phyloP scores from a whole-genome alignment of 2,888 invertebrate species.

The Phrixothrix hirtus region DNA sequence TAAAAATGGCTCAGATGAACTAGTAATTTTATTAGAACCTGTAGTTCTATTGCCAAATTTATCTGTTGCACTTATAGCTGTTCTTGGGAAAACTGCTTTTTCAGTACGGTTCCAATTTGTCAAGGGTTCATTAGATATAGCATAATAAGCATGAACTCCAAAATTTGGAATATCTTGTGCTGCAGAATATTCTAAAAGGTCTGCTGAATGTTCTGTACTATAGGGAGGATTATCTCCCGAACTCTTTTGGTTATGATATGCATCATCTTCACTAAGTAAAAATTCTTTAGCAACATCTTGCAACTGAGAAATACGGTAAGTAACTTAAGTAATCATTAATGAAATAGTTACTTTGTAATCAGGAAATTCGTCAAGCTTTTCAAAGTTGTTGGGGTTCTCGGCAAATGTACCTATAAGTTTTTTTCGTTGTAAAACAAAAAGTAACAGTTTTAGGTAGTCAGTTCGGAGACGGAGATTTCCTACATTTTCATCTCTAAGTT shows the following conservation, averaged over 20 bases:
- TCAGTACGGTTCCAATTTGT: conserved; percentile 53
- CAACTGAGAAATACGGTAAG: too few species aligned
- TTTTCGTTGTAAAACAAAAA: conserved; percentile 55
- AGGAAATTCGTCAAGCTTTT: conserved; percentile 47
- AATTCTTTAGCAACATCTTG: conserved; percentile 49
- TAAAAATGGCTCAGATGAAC: neutral
- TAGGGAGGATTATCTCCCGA: conserved; percentile 47
- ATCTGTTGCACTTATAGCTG: conserved; percentile 20
- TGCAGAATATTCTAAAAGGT: conserved; percentile 56
- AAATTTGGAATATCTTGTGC: conserved; percentile 58
- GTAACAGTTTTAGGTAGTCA: conserved; percentile 55
- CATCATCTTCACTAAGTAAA: conserved; percentile 44
- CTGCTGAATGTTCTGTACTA: conserved; percentile 51
- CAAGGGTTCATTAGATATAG: conserved; percentile 56
- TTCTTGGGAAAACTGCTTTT: conserved; percentile 49
- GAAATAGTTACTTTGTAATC: conserved; percentile 45
- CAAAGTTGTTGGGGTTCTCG: conserved; percentile 48
- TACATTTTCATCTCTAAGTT: conserved; percentile 44
- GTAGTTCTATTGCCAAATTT: neutral
- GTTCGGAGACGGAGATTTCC: conserved; percentile 47
- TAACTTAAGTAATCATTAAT: too few species aligned
- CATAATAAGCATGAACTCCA: conserved; percentile 60
- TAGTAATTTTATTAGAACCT: neutral
- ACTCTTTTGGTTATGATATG: conserved; percentile 32
- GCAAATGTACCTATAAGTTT: conserved; percentile 54